Conservation (phyloP, 2,797 vertebrate genomes). For the Heterohyrax brucei region DNA sequence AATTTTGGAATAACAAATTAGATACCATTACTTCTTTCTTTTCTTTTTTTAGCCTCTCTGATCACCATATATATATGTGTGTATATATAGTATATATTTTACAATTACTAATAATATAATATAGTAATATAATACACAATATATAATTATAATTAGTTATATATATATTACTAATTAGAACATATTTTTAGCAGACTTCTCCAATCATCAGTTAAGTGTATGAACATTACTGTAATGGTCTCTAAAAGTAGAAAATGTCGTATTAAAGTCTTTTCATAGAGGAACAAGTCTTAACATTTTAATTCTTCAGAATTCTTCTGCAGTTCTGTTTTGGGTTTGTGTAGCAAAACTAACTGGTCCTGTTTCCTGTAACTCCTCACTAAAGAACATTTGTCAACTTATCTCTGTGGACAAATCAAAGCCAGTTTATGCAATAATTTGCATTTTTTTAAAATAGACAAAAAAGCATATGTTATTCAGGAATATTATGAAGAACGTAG, state of each 20-base stretch:
- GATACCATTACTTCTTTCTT: neutral
- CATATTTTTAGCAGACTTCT: neutral
- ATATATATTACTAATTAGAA: neutral
- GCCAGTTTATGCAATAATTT: neutral
- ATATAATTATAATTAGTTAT: no score
- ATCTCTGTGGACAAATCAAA: constrained; percentile 17
- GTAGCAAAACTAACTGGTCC: neutral
- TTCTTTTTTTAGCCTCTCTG: neutral
- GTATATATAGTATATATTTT: no score
- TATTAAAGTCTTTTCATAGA: neutral
- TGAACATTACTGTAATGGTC: neutral
- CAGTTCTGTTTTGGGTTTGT: constrained; percentile 1
- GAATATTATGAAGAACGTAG: neutral
- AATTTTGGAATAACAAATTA: neutral
- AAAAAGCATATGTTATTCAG: neutral
- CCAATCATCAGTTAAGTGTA: neutral
- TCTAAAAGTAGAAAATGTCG: constrained; percentile 9
- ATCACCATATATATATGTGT: neutral
- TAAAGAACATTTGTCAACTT: neutral
- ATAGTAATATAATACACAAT: no score
- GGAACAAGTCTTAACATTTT: neutral
- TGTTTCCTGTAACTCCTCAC: constrained; percentile 18
- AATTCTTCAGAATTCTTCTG: constrained; percentile 51
- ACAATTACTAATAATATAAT: no score
- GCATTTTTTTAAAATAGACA: constrained; percentile 7